A percentile compares a stretch with the other conserved stretches of the same genome.
phyloP scores from a whole-genome alignment of 2,113 vertebrate genomes.

The Anseranas semipalmata region DNA sequence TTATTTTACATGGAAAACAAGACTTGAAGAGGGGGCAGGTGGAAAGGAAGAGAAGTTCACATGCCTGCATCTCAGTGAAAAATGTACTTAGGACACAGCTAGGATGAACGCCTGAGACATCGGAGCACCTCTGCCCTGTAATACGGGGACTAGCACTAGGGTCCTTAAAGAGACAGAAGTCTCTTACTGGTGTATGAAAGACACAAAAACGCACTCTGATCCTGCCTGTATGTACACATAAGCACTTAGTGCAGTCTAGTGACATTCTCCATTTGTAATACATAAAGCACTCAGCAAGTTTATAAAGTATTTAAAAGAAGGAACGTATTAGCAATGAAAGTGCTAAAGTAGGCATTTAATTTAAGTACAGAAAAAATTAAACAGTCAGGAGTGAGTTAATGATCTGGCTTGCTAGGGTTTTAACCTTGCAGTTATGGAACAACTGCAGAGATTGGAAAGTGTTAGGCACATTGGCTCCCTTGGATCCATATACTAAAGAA shows the following conservation, averaged over 20 bases:
- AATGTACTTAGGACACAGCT: background rate
- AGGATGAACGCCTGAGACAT: background rate
- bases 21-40: background rate
- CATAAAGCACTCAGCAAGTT: background rate
- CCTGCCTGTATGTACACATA: background rate
- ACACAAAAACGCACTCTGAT: background rate
- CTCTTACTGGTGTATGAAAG: background rate
- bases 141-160: background rate
- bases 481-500: conserved; percentile 45
- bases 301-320: background rate
- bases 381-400: conserved; percentile 35
- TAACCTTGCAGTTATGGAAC: conserved; percentile 57
- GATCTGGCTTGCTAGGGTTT: background rate
- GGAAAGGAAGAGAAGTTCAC: background rate
- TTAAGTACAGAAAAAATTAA: background rate
- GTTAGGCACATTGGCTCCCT: conserved; percentile 40
- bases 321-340: background rate
- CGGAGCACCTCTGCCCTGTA: background rate
- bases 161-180: background rate
- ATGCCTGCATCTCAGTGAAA: background rate
- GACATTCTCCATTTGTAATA: background rate
- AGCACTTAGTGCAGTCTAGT: background rate
- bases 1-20: background rate
- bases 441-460: conserved; percentile 53
- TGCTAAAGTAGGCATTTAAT: background rate